Percentiles rank a stretch among this genome's conserved stretches.
Evolutionary conservation across 1,140 invertebrate genomes (phyloP).

Genomic region (Pomacea maculata): DNA sequence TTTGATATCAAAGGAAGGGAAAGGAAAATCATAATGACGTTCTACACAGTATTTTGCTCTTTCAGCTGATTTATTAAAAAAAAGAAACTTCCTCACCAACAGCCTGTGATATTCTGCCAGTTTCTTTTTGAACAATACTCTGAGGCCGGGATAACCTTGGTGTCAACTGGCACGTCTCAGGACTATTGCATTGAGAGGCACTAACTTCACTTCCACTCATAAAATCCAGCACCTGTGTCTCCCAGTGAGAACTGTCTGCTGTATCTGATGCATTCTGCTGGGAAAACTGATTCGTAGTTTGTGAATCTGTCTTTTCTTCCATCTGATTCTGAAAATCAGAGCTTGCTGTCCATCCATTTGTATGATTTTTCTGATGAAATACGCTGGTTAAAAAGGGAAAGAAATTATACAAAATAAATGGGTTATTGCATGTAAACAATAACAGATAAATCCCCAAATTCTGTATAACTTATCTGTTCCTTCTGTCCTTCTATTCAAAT

Average conservation of each 20-base stretch:
- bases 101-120: slow-evolving; percentile 35
- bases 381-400: too few relatives aligned
- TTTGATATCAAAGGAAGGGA: too few relatives aligned
- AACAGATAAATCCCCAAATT: too few relatives aligned
- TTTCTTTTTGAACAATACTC: background rate
- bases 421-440: too few relatives aligned
- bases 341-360: too few relatives aligned
- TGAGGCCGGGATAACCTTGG: slow-evolving; percentile 12
- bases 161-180: background rate
- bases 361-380: too few relatives aligned
- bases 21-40: too few relatives aligned
- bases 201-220: slow-evolving; percentile 6
- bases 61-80: too few relatives aligned
- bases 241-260: slow-evolving; percentile 12
- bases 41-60: too few relatives aligned
- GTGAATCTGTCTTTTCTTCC: background rate
- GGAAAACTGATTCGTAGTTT: background rate
- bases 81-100: slow-evolving; percentile 25
- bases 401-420: too few relatives aligned
- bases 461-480: too few relatives aligned
- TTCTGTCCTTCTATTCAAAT: too few relatives aligned
- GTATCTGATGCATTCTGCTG: background rate
- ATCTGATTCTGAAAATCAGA: background rate
- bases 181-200: slow-evolving; percentile 13
- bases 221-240: slow-evolving; percentile 31